These are phyloP conservation scores for Aplysina aerophoba DNA, from an alignment of 37 sponge, comb jelly and placozoan genomes.

Conservation along the genomic window DNA sequence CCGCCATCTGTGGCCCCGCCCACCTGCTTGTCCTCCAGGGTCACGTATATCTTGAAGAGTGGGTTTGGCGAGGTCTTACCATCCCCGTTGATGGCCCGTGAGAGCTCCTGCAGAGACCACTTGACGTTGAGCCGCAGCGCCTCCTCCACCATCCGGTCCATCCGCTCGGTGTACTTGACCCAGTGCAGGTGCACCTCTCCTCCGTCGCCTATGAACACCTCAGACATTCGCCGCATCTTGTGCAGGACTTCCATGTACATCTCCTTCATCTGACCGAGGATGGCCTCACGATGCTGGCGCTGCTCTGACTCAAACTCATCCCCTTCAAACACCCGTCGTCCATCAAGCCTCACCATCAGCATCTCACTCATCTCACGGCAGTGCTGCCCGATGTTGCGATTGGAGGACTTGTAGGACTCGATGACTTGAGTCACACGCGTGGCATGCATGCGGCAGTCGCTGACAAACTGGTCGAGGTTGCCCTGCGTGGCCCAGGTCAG, in stretches of 20 bases:
- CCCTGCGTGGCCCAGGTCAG: constrained; percentile 97
- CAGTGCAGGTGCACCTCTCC: constrained; percentile 83
- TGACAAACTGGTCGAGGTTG: constrained; percentile 81
- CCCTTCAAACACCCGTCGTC: constrained; percentile 87
- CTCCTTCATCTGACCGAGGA: constrained; percentile 60
- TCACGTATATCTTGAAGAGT: constrained; percentile 89
- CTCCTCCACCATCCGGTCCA: constrained; percentile 97
- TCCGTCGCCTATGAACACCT: constrained; percentile 84
- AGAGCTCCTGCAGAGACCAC: constrained; percentile 94
- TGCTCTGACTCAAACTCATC: constrained; percentile 91
- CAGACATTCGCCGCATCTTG: constrained; percentile 77
- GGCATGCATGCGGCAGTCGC: constrained; percentile 88
- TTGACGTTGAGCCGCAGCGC: constrained; percentile 95
- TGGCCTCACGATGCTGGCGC: constrained; percentile 64
- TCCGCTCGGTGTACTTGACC: constrained; percentile 86
- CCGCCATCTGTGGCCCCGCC: background rate
- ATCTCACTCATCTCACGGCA: constrained; percentile 88
- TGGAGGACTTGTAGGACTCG: constrained; percentile 84
- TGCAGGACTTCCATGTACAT: constrained; percentile 80
- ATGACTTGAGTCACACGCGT: constrained; percentile 70
- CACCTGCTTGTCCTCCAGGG: constrained; percentile 59
- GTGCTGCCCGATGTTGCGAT: constrained; percentile 66
- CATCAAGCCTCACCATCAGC: constrained; percentile 82
- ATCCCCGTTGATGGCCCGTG: constrained; percentile 90
- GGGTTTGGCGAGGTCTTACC: constrained; percentile 92